These are phyloP conservation scores for Meriones psammophilus DNA, from an alignment of 2,797 vertebrate species.

Conservation along the genomic window DNA sequence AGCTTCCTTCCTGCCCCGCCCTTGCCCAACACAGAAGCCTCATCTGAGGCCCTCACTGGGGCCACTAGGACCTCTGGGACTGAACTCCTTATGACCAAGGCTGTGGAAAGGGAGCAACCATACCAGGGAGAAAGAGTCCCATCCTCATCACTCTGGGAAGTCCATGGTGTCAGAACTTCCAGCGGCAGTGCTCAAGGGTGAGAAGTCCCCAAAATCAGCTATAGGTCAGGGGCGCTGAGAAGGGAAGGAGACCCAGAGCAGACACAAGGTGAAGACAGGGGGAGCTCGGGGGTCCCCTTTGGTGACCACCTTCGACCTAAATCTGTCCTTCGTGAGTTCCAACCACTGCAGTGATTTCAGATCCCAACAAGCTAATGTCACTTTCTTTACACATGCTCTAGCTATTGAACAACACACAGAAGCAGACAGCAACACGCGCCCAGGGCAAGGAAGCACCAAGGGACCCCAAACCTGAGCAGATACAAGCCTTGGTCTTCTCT, in stretches of 20 bases:
- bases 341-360: neutral
- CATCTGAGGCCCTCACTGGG: neutral
- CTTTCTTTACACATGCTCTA: neutral
- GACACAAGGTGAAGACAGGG: neutral
- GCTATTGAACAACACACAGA: neutral
- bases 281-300: neutral
- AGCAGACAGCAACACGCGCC: neutral
- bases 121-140: neutral
- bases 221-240: neutral
- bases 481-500: neutral
- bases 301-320: neutral
- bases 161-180: neutral
- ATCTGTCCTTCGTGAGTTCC: neutral
- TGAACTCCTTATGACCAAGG: neutral
- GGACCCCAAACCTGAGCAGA: neutral
- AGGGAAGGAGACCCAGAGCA: neutral
- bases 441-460: neutral
- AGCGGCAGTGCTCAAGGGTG: neutral
- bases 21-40: neutral
- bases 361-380: neutral
- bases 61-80: neutral
- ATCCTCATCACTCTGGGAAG: neutral
- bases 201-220: neutral
- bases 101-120: no score
- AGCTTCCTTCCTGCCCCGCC: no score